A percentile compares a stretch with the other conserved stretches of the same genome.
Evolutionary conservation across 2,113 vertebrate genomes (phyloP).

Genomic region (Panurus biarmicus): DNA sequence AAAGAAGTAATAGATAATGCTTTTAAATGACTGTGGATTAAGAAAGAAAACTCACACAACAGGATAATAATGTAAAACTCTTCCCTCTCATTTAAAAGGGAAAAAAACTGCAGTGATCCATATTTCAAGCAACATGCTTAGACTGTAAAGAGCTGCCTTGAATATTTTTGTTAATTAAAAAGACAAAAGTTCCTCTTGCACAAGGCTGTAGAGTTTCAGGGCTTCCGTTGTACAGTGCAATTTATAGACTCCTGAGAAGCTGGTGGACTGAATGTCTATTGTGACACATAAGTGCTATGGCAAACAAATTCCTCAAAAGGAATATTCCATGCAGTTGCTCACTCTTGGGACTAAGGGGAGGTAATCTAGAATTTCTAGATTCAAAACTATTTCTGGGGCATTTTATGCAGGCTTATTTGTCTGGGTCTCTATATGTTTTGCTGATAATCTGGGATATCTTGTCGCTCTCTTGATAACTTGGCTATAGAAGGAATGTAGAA

Average conservation of each 20-base stretch:
- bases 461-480: not conserved
- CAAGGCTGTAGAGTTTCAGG: not conserved
- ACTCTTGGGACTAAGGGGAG: not conserved
- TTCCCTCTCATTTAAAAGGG: not conserved
- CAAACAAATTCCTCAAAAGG: not conserved
- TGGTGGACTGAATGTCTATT: not conserved
- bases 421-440: not conserved
- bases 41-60: not conserved
- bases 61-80: not conserved
- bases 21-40: not conserved
- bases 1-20: not conserved
- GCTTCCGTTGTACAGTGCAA: not conserved
- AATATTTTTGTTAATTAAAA: slow-evolving; percentile 4
- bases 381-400: not conserved
- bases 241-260: not conserved
- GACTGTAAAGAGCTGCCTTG: slow-evolving; percentile 6
- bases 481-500: not conserved
- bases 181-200: not conserved
- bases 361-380: not conserved
- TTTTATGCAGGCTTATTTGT: not conserved
- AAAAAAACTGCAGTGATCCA: not conserved
- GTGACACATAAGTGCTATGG: not conserved
- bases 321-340: not conserved
- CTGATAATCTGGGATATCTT: not conserved
- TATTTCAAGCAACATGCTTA: not conserved